Percentiles rank a stretch among this genome's conserved stretches.
These are phyloP conservation scores for Holothuria leucospilota DNA, from an alignment of 53 echinoderm and acorn worm genomes.

Conservation along the genomic window DNA sequence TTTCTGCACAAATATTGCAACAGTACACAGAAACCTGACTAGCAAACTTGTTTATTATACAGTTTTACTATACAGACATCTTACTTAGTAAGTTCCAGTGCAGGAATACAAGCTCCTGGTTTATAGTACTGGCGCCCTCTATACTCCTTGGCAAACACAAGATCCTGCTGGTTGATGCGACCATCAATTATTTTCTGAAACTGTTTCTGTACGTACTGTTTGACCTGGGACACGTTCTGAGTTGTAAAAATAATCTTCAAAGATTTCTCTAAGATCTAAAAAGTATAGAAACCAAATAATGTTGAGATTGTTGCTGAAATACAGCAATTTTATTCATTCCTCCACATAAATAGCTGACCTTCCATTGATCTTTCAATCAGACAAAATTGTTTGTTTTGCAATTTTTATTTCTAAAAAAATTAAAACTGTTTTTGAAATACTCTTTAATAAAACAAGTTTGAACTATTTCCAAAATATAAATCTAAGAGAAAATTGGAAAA, in stretches of 20 bases:
- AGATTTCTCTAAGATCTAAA: slow-evolving; percentile 89
- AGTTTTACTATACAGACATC: background rate
- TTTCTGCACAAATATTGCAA: too few species aligned
- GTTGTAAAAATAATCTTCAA: slow-evolving; percentile 91
- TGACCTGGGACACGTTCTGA: slow-evolving; percentile 91
- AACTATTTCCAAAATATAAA: too few species aligned
- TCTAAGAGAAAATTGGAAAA: too few species aligned
- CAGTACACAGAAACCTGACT: too few species aligned
- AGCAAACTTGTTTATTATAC: too few species aligned
- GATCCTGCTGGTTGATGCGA: slow-evolving; percentile 82
- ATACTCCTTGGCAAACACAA: slow-evolving; percentile 98
- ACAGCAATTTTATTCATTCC: too few species aligned
- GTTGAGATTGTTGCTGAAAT: background rate
- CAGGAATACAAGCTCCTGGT: slow-evolving; percentile 90
- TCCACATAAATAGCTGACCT: too few species aligned
- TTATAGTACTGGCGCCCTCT: slow-evolving; percentile 80
- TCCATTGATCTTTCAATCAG: too few species aligned
- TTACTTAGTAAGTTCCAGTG: slow-evolving; percentile 87
- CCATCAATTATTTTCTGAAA: slow-evolving; percentile 92
- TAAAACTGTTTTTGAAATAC: too few species aligned
- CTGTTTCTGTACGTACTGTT: slow-evolving; percentile 91
- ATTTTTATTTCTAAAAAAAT: too few species aligned
- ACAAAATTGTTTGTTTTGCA: too few species aligned
- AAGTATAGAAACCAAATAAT: slow-evolving; percentile 6
- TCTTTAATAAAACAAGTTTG: too few species aligned